These are phyloP conservation scores for Mamestra configurata DNA, from an alignment of 1,140 invertebrate genomes.

Conservation along the genomic window DNA sequence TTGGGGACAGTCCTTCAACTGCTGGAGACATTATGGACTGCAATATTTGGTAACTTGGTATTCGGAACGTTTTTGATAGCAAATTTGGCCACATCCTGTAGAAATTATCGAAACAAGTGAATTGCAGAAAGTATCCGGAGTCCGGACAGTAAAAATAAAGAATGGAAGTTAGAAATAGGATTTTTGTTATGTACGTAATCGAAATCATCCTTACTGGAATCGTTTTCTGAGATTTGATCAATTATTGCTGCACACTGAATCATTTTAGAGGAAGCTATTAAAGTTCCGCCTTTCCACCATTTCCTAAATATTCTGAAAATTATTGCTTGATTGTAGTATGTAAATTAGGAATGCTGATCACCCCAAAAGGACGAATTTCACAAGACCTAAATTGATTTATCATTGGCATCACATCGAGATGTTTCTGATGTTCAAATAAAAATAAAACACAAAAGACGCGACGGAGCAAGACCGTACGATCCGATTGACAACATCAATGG, in stretches of 20 bases:
- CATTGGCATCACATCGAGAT: background rate
- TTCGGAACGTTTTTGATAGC: background rate
- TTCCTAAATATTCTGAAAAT: no score
- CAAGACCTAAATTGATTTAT: slow-evolving; percentile 37
- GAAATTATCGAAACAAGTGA: background rate
- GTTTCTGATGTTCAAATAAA: slow-evolving; percentile 35
- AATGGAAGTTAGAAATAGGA: no score
- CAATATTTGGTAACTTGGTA: background rate
- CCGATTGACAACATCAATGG: slow-evolving; percentile 52
- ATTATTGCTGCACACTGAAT: no score
- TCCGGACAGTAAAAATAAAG: background rate
- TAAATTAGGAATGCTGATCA: no score
- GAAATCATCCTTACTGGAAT: no score
- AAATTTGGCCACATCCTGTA: background rate
- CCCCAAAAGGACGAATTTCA: no score
- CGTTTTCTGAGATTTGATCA: no score
- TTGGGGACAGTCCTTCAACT: slow-evolving; percentile 2
- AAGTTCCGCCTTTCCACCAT: no score
- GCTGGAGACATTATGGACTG: slow-evolving; percentile 6
- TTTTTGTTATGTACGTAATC: no score
- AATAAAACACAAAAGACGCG: slow-evolving; percentile 59
- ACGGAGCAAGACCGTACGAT: slow-evolving; percentile 56
- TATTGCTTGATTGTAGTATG: no score
- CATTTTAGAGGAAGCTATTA: no score
- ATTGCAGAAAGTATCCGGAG: no score